A percentile compares a stretch with the other conserved stretches of the same genome.
These are phyloP conservation scores for Oithona nana DNA, from an alignment of 2,888 invertebrate genomes.

Conservation along the genomic window DNA sequence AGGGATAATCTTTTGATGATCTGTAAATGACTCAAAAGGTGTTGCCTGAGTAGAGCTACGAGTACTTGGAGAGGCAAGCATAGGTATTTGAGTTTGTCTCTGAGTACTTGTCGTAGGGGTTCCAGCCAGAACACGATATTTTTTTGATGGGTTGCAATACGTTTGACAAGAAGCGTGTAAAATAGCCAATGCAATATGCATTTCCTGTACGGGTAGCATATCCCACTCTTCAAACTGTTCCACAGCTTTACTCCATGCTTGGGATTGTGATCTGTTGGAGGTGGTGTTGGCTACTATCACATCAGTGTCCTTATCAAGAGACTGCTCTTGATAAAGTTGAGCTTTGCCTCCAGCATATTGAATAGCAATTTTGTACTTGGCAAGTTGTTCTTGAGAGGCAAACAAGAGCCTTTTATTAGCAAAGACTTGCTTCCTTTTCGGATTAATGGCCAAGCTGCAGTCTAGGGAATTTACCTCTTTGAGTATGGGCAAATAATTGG, in stretches of 20 bases:
- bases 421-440: not conserved
- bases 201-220: not conserved
- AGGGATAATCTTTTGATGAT: too few relatives aligned
- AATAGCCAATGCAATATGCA: not conserved
- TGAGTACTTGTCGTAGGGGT: too few relatives aligned
- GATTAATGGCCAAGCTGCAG: not conserved
- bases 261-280: not conserved
- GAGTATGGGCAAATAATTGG: slow-evolving; percentile 8
- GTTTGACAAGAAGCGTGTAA: not conserved
- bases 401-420: not conserved
- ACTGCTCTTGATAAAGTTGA: not conserved
- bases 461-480: not conserved
- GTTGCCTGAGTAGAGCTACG: too few relatives aligned
- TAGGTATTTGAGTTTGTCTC: too few relatives aligned
- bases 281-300: not conserved
- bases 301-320: not conserved
- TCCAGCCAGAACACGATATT: too few relatives aligned
- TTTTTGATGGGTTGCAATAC: not conserved
- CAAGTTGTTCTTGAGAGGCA: not conserved
- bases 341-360: not conserved
- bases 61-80: too few relatives aligned
- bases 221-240: not conserved
- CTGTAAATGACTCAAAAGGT: too few relatives aligned
- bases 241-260: not conserved
- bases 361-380: not conserved